phyloP scores from a whole-genome alignment of 1,140 invertebrate species.

The Trichonephila clavata region DNA sequence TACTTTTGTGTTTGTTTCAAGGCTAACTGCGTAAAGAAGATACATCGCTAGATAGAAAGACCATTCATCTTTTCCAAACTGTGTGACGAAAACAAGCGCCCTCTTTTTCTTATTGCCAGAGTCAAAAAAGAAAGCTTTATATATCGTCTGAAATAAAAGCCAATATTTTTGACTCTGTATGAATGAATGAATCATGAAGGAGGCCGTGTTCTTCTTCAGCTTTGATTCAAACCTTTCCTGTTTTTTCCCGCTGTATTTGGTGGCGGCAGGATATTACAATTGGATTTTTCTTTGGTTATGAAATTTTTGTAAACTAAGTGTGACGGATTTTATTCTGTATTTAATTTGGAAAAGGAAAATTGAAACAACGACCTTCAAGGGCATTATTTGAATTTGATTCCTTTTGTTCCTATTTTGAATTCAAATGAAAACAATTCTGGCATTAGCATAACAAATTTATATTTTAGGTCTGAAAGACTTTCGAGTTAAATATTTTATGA shows the following conservation, averaged over 20 bases:
- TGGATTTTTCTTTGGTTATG: slow-evolving; percentile 5
- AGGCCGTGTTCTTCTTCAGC: slow-evolving; percentile 1
- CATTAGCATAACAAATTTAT: too few relatives aligned
- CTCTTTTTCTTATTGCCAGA: background rate
- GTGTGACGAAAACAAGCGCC: slow-evolving; percentile 63
- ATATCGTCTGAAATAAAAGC: slow-evolving; percentile 57
- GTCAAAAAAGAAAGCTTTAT: slow-evolving; percentile 43
- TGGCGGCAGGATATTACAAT: slow-evolving; percentile 20
- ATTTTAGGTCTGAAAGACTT: too few relatives aligned
- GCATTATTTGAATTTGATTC: background rate
- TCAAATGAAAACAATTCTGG: too few relatives aligned
- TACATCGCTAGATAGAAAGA: slow-evolving; percentile 26
- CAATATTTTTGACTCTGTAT: slow-evolving; percentile 20
- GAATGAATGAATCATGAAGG: slow-evolving; percentile 62
- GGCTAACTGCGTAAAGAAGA: slow-evolving; percentile 65
- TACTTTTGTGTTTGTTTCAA: slow-evolving; percentile 43
- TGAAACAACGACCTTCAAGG: background rate
- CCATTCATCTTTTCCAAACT: slow-evolving; percentile 66
- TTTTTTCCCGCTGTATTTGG: slow-evolving; percentile 27
- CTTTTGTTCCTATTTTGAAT: too few relatives aligned
- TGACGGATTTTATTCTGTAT: background rate
- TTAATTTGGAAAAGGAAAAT: background rate
- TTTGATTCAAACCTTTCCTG: background rate
- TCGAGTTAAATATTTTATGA: too few relatives aligned
- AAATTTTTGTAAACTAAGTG: slow-evolving; percentile 3